phyloP scores from a whole-genome alignment of 2,113 vertebrate genomes.

The Semicossyphus pulcher region DNA sequence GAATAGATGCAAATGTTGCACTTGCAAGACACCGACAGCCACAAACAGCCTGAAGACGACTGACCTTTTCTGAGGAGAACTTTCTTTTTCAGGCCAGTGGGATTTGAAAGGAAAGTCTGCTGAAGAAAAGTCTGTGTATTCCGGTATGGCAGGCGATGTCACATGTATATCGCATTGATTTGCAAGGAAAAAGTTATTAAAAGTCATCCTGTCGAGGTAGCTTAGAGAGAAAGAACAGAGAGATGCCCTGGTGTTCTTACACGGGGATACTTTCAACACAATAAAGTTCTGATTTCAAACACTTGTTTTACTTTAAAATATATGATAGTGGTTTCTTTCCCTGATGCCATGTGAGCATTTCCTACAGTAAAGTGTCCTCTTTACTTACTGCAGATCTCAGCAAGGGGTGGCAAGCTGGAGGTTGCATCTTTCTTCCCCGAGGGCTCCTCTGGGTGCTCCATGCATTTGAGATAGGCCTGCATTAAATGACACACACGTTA shows the following conservation, averaged over 20 bases:
- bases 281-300: constrained; percentile 2
- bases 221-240: not conserved
- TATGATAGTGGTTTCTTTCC: not conserved
- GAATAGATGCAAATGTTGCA: constrained; percentile 10
- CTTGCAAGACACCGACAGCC: constrained; percentile 17
- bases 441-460: not conserved
- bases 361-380: not conserved
- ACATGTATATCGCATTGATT: constrained; percentile 16
- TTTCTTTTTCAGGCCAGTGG: constrained; percentile 1
- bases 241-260: not conserved
- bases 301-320: not conserved
- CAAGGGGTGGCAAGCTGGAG: not conserved
- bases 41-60: constrained; percentile 25
- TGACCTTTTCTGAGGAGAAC: constrained; percentile 20
- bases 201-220: not conserved
- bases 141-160: not conserved
- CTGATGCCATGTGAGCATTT: not conserved
- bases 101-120: not conserved
- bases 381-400: constrained; percentile 5
- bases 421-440: not conserved
- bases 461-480: not conserved
- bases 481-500: constrained; percentile 1
- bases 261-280: not conserved
- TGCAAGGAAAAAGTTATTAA: not conserved
- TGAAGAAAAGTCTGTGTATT: constrained; percentile 13